These are phyloP conservation scores for Melolontha melolontha DNA, from an alignment of 2,888 invertebrate species.

Conservation along the genomic window DNA sequence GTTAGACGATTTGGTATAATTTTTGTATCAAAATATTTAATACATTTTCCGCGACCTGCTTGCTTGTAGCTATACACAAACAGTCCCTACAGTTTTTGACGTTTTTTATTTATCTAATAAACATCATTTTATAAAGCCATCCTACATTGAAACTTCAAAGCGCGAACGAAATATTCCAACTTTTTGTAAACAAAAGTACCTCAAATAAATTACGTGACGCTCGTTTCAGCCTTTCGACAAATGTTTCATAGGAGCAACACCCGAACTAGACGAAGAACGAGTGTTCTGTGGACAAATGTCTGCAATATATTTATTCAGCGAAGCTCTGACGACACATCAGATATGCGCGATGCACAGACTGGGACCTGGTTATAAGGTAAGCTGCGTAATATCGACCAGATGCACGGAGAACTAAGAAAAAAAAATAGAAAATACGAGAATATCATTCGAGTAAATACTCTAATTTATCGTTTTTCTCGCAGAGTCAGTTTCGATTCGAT, in stretches of 20 bases:
- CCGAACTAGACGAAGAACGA: constrained; percentile 95
- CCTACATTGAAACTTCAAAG: background rate
- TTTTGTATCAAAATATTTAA: no score
- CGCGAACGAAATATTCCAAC: background rate
- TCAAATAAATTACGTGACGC: constrained; percentile 8
- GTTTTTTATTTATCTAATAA: no score
- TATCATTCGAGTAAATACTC: constrained; percentile 35
- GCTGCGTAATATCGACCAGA: constrained; percentile 45
- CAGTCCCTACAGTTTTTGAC: no score
- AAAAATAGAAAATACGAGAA: background rate
- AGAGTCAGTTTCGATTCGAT: constrained; percentile 99
- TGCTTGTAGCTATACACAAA: no score
- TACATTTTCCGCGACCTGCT: no score
- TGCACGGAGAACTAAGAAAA: constrained; percentile 3
- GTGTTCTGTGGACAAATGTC: constrained; percentile 99
- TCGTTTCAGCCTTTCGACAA: constrained; percentile 94
- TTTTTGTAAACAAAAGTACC: background rate
- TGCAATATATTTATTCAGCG: constrained; percentile 97
- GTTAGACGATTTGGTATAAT: no score
- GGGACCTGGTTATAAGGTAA: constrained; percentile 98
- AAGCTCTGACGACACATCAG: constrained; percentile 96
- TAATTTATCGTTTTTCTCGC: constrained; percentile 62
- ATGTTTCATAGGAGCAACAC: constrained; percentile 98
- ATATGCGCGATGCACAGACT: constrained; percentile 98
- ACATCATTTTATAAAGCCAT: background rate